A percentile compares a stretch with the other conserved stretches of the same genome.
phyloP scores from a whole-genome alignment of 1,140 invertebrate species.

The Drosophila santomea region DNA sequence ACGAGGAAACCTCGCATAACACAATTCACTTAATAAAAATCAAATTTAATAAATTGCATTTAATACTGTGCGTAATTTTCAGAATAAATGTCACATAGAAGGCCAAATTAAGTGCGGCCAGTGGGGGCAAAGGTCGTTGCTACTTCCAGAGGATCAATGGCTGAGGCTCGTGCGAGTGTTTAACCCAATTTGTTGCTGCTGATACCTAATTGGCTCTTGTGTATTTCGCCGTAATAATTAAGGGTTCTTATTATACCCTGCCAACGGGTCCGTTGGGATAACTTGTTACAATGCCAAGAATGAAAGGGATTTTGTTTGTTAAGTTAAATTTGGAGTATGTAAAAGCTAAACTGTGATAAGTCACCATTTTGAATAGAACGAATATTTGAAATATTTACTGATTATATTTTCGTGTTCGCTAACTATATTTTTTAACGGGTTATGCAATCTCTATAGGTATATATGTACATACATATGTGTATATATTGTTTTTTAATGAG shows the following conservation, averaged over 20 bases:
- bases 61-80: slow-evolving; percentile 52
- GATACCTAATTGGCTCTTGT: slow-evolving; percentile 66
- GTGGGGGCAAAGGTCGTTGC: slow-evolving; percentile 9
- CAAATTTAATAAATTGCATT: slow-evolving; percentile 74
- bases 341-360: no score
- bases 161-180: slow-evolving; percentile 50
- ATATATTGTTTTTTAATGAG: slow-evolving; percentile 83
- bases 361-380: no score
- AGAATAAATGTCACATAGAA: slow-evolving; percentile 43
- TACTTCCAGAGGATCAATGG: slow-evolving; percentile 38
- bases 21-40: slow-evolving; percentile 73
- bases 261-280: no score
- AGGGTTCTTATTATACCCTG: slow-evolving; percentile 34
- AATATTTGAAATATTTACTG: no score
- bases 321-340: no score
- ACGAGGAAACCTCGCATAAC: slow-evolving; percentile 25
- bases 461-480: no score
- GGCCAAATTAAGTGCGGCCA: not conserved
- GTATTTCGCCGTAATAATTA: slow-evolving; percentile 72
- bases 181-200: slow-evolving; percentile 69
- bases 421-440: slow-evolving; percentile 17
- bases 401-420: slow-evolving; percentile 1
- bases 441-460: slow-evolving; percentile 62
- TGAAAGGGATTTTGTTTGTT: no score
- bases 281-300: no score